Evolutionary conservation across 2,113 vertebrate species (phyloP).

Genomic region (Antechinus stuartii): DNA sequence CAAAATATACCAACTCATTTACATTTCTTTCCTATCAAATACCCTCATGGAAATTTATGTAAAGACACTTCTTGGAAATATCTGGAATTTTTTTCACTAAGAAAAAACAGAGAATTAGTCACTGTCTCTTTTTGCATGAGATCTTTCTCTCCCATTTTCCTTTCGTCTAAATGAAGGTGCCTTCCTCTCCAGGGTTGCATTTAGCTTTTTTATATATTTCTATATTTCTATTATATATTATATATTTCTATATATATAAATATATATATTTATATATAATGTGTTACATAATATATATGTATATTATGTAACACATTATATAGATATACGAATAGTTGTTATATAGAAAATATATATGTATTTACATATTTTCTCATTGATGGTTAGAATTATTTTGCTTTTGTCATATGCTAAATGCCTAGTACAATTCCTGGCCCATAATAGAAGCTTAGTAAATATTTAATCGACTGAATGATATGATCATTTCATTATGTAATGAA

Average conservation of each 20-base stretch:
- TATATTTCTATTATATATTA: background rate
- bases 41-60: background rate
- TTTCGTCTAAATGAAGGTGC: background rate
- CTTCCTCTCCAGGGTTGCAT: background rate
- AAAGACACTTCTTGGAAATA: background rate
- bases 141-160: background rate
- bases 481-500: background rate
- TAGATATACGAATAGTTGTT: no score
- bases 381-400: background rate
- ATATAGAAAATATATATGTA: background rate
- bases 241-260: no score
- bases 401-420: background rate
- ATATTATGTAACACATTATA: no score
- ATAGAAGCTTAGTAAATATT: background rate
- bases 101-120: background rate
- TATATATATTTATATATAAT: background rate
- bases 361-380: background rate
- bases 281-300: background rate
- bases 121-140: background rate
- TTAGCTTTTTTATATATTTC: background rate
- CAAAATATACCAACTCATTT: background rate
- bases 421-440: background rate
- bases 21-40: background rate
- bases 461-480: background rate
- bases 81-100: background rate